These are phyloP conservation scores for Sylvia atricapilla DNA, from an alignment of 2,113 vertebrate genomes.

Conservation along the genomic window DNA sequence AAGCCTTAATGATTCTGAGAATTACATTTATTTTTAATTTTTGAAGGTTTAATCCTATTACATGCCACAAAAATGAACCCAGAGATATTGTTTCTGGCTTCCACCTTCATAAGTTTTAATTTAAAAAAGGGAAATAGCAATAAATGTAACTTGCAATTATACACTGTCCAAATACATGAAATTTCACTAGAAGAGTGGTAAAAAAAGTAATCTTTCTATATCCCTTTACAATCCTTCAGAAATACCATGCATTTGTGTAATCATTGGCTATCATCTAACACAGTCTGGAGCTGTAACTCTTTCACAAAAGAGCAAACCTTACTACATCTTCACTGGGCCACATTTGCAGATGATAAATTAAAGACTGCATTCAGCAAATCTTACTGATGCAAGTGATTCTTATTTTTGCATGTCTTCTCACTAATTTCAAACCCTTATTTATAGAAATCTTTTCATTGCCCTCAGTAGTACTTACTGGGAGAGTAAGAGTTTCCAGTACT, in stretches of 20 bases:
- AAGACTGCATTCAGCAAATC: slow-evolving; percentile 17
- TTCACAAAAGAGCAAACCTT: neutral
- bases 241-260: neutral
- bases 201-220: neutral
- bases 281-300: neutral
- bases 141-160: neutral
- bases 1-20: neutral
- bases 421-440: neutral
- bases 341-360: slow-evolving; percentile 12
- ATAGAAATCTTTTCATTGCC: neutral
- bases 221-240: neutral
- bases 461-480: neutral
- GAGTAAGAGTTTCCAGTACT: neutral
- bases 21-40: neutral
- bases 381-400: neutral
- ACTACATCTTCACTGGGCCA: neutral
- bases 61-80: neutral
- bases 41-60: neutral
- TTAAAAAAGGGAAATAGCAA: neutral
- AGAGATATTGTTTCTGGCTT: neutral
- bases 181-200: neutral
- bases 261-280: neutral
- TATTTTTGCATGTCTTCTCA: neutral
- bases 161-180: neutral
- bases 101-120: neutral